Conservation (phyloP, 2,888 invertebrate genomes). For the Leuctra nigra region DNA sequence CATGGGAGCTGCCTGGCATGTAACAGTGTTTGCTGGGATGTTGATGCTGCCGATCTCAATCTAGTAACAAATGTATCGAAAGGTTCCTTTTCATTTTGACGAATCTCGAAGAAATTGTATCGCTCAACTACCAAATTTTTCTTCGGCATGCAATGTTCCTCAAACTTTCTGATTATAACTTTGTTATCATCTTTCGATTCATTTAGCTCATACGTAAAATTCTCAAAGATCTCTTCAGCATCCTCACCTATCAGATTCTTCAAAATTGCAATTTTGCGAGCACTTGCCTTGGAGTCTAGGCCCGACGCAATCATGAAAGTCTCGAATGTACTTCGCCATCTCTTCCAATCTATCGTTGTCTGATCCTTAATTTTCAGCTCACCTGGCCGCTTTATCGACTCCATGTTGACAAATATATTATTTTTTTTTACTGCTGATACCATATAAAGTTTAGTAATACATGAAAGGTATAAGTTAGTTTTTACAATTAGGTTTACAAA, state of each 20-base stretch:
- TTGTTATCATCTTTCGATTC: not conserved
- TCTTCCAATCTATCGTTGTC: slow-evolving; percentile 1
- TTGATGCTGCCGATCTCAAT: not conserved
- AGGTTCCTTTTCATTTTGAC: slow-evolving; percentile 2
- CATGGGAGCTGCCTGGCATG: no score
- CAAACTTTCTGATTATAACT: not conserved
- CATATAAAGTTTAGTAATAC: no score
- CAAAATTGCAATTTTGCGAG: slow-evolving; percentile 4
- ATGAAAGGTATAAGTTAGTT: no score
- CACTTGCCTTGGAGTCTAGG: not conserved
- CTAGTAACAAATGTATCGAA: not conserved
- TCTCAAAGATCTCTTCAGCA: not conserved
- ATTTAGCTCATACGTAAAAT: not conserved
- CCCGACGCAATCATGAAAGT: slow-evolving; percentile 1
- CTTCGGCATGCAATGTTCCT: not conserved
- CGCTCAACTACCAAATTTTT: slow-evolving; percentile 4
- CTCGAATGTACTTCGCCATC: not conserved
- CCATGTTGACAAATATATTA: no score
- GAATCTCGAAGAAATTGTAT: slow-evolving; percentile 3
- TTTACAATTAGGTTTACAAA: no score
- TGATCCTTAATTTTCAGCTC: not conserved
- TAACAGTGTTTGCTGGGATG: no score
- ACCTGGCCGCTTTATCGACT: no score
- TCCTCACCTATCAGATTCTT: not conserved
- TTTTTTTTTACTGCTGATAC: no score